Evolutionary conservation across 2,113 vertebrate species (phyloP).

Genomic region (Ictalurus furcatus): DNA sequence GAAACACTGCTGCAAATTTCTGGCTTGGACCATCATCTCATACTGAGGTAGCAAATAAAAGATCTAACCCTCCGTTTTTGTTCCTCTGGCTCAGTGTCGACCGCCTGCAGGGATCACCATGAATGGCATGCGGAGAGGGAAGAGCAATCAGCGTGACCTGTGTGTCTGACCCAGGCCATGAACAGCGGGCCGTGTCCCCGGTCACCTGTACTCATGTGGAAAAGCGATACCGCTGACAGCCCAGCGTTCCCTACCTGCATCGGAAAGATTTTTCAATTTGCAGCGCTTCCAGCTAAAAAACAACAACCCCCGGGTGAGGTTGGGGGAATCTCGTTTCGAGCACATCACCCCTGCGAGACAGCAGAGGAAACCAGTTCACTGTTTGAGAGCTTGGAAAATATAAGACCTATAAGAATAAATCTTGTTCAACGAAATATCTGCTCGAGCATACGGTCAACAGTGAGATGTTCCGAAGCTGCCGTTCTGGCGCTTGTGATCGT

Average conservation of each 20-base stretch:
- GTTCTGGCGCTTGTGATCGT: neutral
- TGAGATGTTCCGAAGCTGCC: neutral
- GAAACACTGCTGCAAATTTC: neutral
- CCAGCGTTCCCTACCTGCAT: neutral
- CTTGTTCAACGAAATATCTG: neutral
- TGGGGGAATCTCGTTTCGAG: slow-evolving; percentile 9
- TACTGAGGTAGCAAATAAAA: neutral
- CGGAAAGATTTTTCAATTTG: neutral
- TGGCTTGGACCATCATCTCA: neutral
- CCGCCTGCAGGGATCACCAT: neutral
- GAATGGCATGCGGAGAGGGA: neutral
- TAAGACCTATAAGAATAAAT: neutral
- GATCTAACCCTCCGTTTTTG: neutral
- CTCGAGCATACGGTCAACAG: neutral
- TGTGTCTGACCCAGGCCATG: neutral
- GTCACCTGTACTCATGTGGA: neutral
- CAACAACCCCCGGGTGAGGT: neutral
- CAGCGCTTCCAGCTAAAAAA: neutral
- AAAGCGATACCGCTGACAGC: neutral
- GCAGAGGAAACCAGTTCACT: neutral
- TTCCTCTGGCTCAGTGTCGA: neutral
- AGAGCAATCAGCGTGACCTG: slow-evolving; percentile 17
- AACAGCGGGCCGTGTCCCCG: neutral
- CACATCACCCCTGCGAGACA: neutral
- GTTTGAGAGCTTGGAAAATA: neutral